These are phyloP conservation scores for Aphaenogaster floridana DNA, from an alignment of 1,140 invertebrate species.

Conservation along the genomic window DNA sequence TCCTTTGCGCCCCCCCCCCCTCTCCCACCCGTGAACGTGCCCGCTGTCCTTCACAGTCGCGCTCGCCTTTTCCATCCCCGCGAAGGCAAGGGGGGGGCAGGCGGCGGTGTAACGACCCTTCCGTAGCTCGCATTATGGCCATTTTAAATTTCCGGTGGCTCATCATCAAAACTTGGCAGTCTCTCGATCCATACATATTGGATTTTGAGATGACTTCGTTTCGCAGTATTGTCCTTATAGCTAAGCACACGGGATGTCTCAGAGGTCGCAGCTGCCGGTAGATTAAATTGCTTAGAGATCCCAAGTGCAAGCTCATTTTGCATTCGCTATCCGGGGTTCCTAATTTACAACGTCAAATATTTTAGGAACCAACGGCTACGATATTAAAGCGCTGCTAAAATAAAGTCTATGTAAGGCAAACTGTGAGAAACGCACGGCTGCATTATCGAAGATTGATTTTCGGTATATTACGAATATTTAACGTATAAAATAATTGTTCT, in stretches of 20 bases:
- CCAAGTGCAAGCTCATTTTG: slow-evolving; percentile 15
- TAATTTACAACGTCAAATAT: slow-evolving; percentile 34
- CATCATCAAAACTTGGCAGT: slow-evolving; percentile 36
- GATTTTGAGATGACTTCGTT: slow-evolving; percentile 3
- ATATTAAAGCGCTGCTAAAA: slow-evolving; percentile 19
- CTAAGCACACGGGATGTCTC: background rate
- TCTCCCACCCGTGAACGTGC: slow-evolving; percentile 8
- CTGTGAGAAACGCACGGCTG: background rate
- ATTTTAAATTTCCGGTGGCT: slow-evolving; percentile 70
- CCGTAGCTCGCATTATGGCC: slow-evolving; percentile 23
- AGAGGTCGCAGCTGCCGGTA: background rate
- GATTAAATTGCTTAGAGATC: slow-evolving; percentile 20
- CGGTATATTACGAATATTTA: too few relatives aligned
- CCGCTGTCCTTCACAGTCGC: slow-evolving; percentile 69
- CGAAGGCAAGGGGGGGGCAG: slow-evolving; percentile 49
- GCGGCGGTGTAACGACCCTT: slow-evolving; percentile 34
- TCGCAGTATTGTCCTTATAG: slow-evolving; percentile 22
- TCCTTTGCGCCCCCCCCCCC: slow-evolving; percentile 64
- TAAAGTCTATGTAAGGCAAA: slow-evolving; percentile 20
- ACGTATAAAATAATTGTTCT: background rate
- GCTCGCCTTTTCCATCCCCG: slow-evolving; percentile 55
- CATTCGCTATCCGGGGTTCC: background rate
- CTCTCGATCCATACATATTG: slow-evolving; percentile 23
- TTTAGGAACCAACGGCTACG: background rate
- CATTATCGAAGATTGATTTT: background rate